phyloP scores from a whole-genome alignment of 1,140 invertebrate genomes.

The Drosophila grimshawi region DNA sequence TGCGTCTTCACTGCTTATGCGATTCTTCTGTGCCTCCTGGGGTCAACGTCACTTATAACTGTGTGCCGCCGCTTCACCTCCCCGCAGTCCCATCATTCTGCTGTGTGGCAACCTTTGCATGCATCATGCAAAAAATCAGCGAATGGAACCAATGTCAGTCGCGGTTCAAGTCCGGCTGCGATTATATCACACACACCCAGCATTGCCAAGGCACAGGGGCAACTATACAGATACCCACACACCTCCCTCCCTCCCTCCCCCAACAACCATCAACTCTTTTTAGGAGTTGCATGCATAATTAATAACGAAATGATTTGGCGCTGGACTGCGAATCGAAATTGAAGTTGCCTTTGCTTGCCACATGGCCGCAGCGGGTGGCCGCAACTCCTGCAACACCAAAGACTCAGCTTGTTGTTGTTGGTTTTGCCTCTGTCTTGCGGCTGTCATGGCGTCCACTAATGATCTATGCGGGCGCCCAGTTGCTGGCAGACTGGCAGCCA shows the following conservation, averaged over 20 bases:
- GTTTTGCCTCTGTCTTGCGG: slow-evolving; percentile 27
- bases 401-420: slow-evolving; percentile 44
- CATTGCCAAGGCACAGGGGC: slow-evolving; percentile 14
- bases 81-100: not conserved
- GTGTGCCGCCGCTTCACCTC: not conserved
- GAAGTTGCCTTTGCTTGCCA: slow-evolving; percentile 12
- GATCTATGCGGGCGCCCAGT: slow-evolving; percentile 58
- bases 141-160: slow-evolving; percentile 68
- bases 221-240: slow-evolving; percentile 17
- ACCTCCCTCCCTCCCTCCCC: not conserved
- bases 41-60: slow-evolving; percentile 39
- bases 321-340: slow-evolving; percentile 31
- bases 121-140: slow-evolving; percentile 64
- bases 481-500: slow-evolving; percentile 24
- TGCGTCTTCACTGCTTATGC: not conserved
- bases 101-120: slow-evolving; percentile 47
- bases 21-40: slow-evolving; percentile 25
- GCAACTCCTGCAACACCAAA: not conserved
- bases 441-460: slow-evolving; percentile 56
- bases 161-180: slow-evolving; percentile 54
- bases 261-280: not conserved
- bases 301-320: slow-evolving; percentile 52
- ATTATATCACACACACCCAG: slow-evolving; percentile 51
- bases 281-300: slow-evolving; percentile 56
- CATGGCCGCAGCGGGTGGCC: slow-evolving; percentile 38